A percentile compares a stretch with the other conserved stretches of the same genome.
Evolutionary conservation across 2,888 invertebrate species (phyloP).

Genomic region (Priocnemis perturbator): DNA sequence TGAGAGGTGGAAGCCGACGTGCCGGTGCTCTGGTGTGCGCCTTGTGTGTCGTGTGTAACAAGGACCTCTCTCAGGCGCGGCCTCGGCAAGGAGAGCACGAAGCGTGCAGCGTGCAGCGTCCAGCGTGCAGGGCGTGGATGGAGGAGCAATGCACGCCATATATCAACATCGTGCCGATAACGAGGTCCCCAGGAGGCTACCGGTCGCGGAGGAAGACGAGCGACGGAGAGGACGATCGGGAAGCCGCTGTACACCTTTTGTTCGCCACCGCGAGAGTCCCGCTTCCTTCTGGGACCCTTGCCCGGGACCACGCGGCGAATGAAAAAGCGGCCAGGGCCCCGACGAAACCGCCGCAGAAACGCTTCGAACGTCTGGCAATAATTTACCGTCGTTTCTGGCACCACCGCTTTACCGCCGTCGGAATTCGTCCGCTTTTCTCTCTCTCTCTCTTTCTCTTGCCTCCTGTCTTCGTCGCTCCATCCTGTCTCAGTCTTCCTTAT

Average conservation of each 20-base stretch:
- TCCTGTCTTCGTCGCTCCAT: too few relatives aligned
- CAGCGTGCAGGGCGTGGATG: constrained; percentile 63
- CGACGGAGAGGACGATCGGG: constrained; percentile 22
- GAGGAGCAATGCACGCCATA: constrained; percentile 69
- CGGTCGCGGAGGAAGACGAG: constrained; percentile 57
- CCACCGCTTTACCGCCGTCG: constrained; percentile 4
- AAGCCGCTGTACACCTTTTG: too few relatives aligned
- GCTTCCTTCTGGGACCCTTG: constrained; percentile 45
- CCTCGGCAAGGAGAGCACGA: constrained; percentile 25
- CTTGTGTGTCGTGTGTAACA: constrained; percentile 46
- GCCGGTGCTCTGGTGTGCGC: constrained; percentile 36
- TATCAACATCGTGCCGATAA: constrained; percentile 73
- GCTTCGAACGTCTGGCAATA: constrained; percentile 31
- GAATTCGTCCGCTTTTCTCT: constrained; percentile 13
- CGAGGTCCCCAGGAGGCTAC: constrained; percentile 72
- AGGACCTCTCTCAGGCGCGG: constrained; percentile 31
- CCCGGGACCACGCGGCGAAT: constrained; percentile 43
- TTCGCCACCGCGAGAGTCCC: constrained; percentile 12
- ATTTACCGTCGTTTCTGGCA: constrained; percentile 39
- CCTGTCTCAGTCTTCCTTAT: neutral
- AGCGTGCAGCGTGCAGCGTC: constrained; percentile 46
- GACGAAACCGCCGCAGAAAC: constrained; percentile 22
- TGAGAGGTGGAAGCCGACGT: constrained; percentile 9
- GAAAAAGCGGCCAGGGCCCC: constrained; percentile 47
- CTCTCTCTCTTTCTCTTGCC: too few relatives aligned